These are phyloP conservation scores for Schrankia costaestrigalis DNA, from an alignment of 2,888 invertebrate species.

Conservation along the genomic window DNA sequence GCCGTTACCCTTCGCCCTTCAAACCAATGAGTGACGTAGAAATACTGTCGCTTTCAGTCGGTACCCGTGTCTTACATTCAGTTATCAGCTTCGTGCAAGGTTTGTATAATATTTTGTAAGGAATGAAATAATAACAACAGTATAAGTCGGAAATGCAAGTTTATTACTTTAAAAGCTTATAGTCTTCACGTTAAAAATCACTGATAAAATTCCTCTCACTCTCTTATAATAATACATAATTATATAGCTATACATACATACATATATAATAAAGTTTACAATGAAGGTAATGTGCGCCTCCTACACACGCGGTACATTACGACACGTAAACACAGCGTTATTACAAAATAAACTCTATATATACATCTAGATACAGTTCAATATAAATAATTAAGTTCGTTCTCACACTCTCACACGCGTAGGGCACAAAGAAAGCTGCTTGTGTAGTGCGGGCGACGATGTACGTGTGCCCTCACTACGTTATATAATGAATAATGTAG, in stretches of 20 bases:
- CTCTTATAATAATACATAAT: conserved; percentile 18
- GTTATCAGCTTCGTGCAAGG: no score
- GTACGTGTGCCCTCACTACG: no score
- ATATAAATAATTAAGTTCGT: conserved; percentile 38
- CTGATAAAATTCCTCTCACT: conserved; percentile 45
- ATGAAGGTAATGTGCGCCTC: conserved; percentile 12
- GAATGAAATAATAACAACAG: conserved; percentile 18
- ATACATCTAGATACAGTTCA: conserved; percentile 44
- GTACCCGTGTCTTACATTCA: no score
- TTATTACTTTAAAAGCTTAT: conserved; percentile 72
- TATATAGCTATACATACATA: conserved; percentile 21
- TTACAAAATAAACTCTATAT: conserved; percentile 59
- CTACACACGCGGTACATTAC: conserved; percentile 10
- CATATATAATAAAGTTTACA: conserved; percentile 8
- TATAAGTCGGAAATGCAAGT: conserved; percentile 63
- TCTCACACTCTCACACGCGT: conserved; percentile 20
- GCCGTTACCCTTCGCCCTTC: no score
- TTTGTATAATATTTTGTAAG: no score
- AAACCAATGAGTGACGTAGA: no score
- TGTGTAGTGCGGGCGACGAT: no score
- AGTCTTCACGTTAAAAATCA: conserved; percentile 55
- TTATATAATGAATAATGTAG: no score
- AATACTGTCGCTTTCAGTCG: no score
- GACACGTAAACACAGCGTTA: conserved; percentile 33
- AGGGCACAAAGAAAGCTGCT: conserved; percentile 25